Evolutionary conservation across 2,797 vertebrate genomes (phyloP).

Genomic region (Aeoliscus strigatus): DNA sequence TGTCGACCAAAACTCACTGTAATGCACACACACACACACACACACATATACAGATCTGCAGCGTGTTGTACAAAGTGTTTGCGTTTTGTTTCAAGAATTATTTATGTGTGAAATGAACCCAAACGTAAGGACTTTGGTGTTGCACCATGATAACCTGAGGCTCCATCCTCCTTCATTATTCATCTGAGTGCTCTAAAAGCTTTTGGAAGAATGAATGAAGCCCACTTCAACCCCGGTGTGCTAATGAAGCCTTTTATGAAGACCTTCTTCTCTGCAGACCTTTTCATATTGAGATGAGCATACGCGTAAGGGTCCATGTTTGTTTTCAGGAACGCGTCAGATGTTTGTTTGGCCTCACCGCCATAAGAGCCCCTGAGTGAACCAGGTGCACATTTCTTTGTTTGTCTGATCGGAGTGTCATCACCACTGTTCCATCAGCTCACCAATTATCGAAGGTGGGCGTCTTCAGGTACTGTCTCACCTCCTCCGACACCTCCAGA

Average conservation of each 20-base stretch:
- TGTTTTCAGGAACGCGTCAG: slow-evolving; percentile 46
- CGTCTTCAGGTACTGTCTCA: slow-evolving; percentile 78
- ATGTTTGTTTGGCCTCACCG: slow-evolving; percentile 14
- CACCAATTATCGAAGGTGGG: slow-evolving; percentile 82
- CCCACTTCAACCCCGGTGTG: slow-evolving; percentile 48
- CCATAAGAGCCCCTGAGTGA: slow-evolving; percentile 9
- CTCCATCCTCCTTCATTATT: no score
- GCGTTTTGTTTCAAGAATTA: no score
- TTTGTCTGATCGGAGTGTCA: background rate
- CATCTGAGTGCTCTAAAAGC: no score
- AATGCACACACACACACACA: no score
- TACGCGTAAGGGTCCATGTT: slow-evolving; percentile 24
- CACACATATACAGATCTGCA: no score
- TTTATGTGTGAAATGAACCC: no score
- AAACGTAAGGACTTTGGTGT: no score
- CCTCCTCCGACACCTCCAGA: slow-evolving; percentile 76
- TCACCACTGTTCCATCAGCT: slow-evolving; percentile 18
- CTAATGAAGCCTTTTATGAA: slow-evolving; percentile 47
- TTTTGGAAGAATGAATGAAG: slow-evolving; percentile 28
- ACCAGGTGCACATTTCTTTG: slow-evolving; percentile 32
- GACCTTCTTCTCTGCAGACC: slow-evolving; percentile 53
- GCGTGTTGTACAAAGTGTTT: no score
- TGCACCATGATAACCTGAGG: no score
- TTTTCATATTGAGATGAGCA: slow-evolving; percentile 75
- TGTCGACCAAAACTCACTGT: no score